phyloP scores from a whole-genome alignment of 35 echinoderm and acorn worm species.

The Heliocidaris tuberculata region DNA sequence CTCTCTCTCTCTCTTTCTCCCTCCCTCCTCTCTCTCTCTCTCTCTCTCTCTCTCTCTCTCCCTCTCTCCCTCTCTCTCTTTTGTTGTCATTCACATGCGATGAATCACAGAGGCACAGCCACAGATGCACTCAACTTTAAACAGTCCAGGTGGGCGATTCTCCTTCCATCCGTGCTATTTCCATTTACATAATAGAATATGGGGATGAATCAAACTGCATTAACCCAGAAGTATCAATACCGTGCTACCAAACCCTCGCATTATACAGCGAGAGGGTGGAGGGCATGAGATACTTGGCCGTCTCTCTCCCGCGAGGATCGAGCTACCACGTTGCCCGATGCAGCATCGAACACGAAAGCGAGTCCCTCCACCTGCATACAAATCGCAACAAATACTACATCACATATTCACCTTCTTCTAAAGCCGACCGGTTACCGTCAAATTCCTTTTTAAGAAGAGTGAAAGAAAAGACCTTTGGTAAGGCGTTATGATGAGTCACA shows the following conservation, averaged over 20 bases:
- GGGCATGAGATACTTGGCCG: not conserved
- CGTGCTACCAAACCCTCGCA: not conserved
- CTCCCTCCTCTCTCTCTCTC: not conserved
- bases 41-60: not conserved
- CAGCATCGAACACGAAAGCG: not conserved
- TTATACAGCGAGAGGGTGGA: not conserved
- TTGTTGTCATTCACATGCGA: not conserved
- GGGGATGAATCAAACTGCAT: conserved; percentile 40
- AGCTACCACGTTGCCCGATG: not conserved
- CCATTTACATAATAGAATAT: conserved; percentile 35
- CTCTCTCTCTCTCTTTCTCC: not conserved
- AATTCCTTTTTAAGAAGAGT: not conserved
- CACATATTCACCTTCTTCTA: not conserved
- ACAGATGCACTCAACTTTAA: conserved; percentile 26
- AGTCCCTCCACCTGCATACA: not conserved
- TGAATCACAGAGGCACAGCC: conserved; percentile 25
- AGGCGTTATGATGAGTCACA: not conserved
- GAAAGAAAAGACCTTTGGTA: not conserved
- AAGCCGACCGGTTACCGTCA: not conserved
- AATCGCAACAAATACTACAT: not conserved
- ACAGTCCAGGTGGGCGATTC: conserved; percentile 9
- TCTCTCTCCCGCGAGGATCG: not conserved
- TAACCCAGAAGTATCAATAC: conserved; percentile 42
- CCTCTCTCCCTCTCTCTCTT: not conserved
- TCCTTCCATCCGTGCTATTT: not conserved